Percentiles rank a stretch among this genome's conserved stretches.
Evolutionary conservation across 2,888 invertebrate species (phyloP).

Genomic region (Sturmia bella): DNA sequence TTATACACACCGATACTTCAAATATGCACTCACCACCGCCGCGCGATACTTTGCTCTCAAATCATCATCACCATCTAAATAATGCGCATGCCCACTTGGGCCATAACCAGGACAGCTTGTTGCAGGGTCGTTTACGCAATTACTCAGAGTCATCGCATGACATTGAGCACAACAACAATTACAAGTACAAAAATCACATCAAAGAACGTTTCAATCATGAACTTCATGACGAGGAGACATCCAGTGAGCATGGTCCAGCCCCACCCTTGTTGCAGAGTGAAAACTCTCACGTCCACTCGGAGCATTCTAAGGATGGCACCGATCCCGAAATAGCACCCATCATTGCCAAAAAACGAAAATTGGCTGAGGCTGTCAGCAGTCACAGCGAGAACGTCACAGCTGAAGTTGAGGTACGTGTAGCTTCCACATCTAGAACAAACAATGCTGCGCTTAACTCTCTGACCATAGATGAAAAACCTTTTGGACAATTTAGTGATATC

Average conservation of each 20-base stretch:
- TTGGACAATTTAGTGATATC: conserved; percentile 77
- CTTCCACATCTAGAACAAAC: conserved; percentile 67
- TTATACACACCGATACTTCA: conserved; percentile 79
- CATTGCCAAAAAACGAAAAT: conserved; percentile 79
- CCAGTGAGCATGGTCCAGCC: conserved; percentile 81
- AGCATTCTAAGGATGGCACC: conserved; percentile 80
- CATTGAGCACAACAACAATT: conserved; percentile 84
- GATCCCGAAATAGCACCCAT: conserved; percentile 80
- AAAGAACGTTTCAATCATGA: conserved; percentile 91
- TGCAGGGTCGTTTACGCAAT: conserved; percentile 80
- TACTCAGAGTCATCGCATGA: conserved; percentile 82
- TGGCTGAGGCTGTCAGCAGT: conserved; percentile 75
- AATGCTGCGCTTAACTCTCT: conserved; percentile 45
- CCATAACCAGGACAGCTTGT: conserved; percentile 76
- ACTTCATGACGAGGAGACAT: conserved; percentile 80
- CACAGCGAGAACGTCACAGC: conserved; percentile 60
- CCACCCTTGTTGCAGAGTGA: conserved; percentile 78
- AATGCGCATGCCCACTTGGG: conserved; percentile 74
- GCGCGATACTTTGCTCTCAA: conserved; percentile 75
- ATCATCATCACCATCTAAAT: conserved; percentile 71
- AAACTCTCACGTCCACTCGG: conserved; percentile 79
- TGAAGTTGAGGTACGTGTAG: conserved; percentile 65
- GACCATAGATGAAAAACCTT: conserved; percentile 75
- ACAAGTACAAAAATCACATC: conserved; percentile 97
- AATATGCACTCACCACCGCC: conserved; percentile 80